Base-by-base conservation (phyloP, 1,140 invertebrate genomes). In the Archivesica marissinica region DNA sequence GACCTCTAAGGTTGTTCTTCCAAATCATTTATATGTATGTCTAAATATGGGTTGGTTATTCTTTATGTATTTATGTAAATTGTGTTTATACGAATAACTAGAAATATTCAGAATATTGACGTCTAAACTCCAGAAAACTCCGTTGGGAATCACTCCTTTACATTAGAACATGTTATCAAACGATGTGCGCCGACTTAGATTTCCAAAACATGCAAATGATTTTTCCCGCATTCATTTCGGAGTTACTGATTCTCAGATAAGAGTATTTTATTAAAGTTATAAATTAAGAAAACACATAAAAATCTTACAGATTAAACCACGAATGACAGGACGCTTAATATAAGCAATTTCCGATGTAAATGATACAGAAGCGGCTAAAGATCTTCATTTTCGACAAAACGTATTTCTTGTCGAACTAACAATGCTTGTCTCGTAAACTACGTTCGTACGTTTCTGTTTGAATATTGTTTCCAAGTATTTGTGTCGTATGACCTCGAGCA, bases 341-440 rank as follows among this genome's bases (percentile, higher is more conserved):
- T 76, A 76, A 76, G 74, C 74, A 76, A 76, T 76, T 76, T 76
- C 47, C 50, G 74, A 76, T 76, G 74, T 76, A 76, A 76, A 76
- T 59, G 74, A 76, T 76, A 76, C 52, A 17, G 17, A 13, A n/a
- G 13, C 20, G 6, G 17, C 38, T 30, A 76, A 76, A 59, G 54
- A 59, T 56, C 59, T 76, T 76, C 74, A 59, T 76, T 76, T 76
- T 59, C 33, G 54, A 56, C 50, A 76, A 76, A 76, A 38, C 25
- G n/a, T 39, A 38, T 47, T 76, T 50, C 38, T 35, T 52, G 17
- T 38, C 38, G n/a, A 11, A 56, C 33, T 17, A 76, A 76, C 74
- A 54, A 76, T 56, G 52, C 50, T 28, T 76, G 74, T 76, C 74
- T 56, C 50, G 59, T 76, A 76, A 76, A 76, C 35, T 1, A 56